Base-by-base conservation (phyloP, 2,888 invertebrate genomes). In the Heliconius erato region DNA sequence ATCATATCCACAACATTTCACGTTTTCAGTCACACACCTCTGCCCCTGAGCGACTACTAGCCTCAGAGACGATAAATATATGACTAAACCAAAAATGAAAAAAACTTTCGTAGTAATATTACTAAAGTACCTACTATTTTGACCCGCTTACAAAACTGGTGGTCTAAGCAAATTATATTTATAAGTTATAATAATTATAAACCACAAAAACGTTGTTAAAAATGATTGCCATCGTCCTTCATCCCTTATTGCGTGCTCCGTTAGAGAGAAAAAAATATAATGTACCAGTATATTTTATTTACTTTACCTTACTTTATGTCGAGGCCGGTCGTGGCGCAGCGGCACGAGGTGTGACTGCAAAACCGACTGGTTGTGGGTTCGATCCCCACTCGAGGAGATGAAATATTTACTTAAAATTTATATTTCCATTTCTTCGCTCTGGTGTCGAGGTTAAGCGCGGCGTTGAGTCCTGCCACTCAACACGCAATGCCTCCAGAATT, bases 181-280 rank as follows among this genome's bases (percentile, higher is more conserved):
- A 44, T 26, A 11, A 44, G 0, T n/a, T n/a, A 59, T 74, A 59
- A 74, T 59, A 59, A 74, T 35, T 74, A 32, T 74, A 74, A 74
- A 59, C 59, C 74, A 74, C 59, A n/a, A 74, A 74, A 74, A 59
- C 32, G 74, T 23, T 23, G 59, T 35, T 35, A n/a, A 23, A 59
- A 26, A 40, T 71, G 71, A 71, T 44, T 71, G 26, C 2, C 40
- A 71, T 71, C 71, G 71, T 71, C 71, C 40, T 71, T 71, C 32
- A 32, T 59, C 59, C 59, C 32, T 59, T 23, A 59, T n/a, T n/a
- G 49, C 28, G 26, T 28, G 54, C 74, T 28, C 28, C 26, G 59
- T 32, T 44, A 72, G n/a, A 23, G 35, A 40, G n/a, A 40, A 11
- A 23, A 63, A 63, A 63, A 7, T n/a, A 63, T 63, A 63, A 11